phyloP scores from a whole-genome alignment of 2,797 vertebrate species.

The Rhabdophis nuchalis region DNA sequence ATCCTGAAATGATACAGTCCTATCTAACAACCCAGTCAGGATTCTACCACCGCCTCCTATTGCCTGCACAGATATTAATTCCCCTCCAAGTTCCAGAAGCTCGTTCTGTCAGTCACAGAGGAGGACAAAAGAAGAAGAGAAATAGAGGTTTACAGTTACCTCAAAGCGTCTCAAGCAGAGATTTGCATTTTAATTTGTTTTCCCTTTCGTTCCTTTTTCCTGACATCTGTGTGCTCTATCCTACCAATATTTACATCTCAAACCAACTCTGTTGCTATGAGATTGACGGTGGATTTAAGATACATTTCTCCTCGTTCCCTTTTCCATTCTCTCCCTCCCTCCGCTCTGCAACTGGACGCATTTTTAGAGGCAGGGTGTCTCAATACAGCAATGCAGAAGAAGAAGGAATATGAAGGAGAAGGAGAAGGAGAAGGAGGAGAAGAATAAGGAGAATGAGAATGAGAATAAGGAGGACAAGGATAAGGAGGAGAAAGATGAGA shows the following conservation, averaged over 20 bases:
- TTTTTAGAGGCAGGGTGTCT: background rate
- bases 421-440: no score
- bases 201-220: background rate
- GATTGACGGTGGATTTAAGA: background rate
- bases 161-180: background rate
- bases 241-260: conserved; percentile 28
- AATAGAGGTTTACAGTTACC: background rate
- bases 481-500: no score
- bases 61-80: background rate
- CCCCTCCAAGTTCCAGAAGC: background rate
- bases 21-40: background rate
- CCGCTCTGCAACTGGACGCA: background rate
- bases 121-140: background rate
- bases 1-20: background rate
- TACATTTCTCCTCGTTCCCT: conserved; percentile 23
- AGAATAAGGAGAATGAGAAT: no score
- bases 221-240: background rate
- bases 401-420: no score
- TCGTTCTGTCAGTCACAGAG: background rate
- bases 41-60: background rate
- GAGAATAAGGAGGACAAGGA: no score
- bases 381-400: background rate
- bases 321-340: conserved; percentile 8
- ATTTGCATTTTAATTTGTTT: conserved; percentile 1
- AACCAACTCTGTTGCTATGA: conserved; percentile 50